phyloP scores from a whole-genome alignment of 1,140 invertebrate genomes.

The Homarus americanus region DNA sequence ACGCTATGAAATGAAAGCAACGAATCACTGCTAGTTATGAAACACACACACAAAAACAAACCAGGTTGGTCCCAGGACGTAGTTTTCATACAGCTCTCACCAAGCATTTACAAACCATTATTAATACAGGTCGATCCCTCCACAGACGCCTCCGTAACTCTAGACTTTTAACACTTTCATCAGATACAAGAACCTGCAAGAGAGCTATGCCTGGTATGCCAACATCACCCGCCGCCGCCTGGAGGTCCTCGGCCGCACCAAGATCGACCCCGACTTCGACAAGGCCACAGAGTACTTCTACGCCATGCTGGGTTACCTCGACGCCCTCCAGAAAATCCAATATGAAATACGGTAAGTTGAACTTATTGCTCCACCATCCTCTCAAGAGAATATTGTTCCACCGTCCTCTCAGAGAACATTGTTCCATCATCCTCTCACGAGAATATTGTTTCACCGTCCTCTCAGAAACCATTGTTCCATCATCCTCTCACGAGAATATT shows the following conservation, averaged over 20 bases:
- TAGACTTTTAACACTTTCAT: neutral
- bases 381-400: neutral
- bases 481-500: too few relatives aligned
- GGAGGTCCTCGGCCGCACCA: constrained; percentile 56
- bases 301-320: constrained; percentile 76
- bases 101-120: neutral
- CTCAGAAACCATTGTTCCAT: neutral
- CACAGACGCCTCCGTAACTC: too few relatives aligned
- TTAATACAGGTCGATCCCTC: neutral
- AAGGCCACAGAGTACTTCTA: constrained; percentile 75
- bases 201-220: constrained; percentile 63
- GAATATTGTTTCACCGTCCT: too few relatives aligned
- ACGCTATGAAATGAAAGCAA: too few relatives aligned
- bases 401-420: neutral
- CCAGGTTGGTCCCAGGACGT: too few relatives aligned
- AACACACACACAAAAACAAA: too few relatives aligned
- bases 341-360: constrained; percentile 63
- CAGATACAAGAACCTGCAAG: constrained; percentile 62
- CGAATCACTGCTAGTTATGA: too few relatives aligned
- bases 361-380: too few relatives aligned
- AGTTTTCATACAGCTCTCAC: too few relatives aligned
- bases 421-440: too few relatives aligned
- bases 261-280: constrained; percentile 73
- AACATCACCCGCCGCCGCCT: constrained; percentile 60
- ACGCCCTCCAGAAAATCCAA: constrained; percentile 74